phyloP scores from a whole-genome alignment of 2,888 invertebrate genomes.

The Phrixothrix hirtus region DNA sequence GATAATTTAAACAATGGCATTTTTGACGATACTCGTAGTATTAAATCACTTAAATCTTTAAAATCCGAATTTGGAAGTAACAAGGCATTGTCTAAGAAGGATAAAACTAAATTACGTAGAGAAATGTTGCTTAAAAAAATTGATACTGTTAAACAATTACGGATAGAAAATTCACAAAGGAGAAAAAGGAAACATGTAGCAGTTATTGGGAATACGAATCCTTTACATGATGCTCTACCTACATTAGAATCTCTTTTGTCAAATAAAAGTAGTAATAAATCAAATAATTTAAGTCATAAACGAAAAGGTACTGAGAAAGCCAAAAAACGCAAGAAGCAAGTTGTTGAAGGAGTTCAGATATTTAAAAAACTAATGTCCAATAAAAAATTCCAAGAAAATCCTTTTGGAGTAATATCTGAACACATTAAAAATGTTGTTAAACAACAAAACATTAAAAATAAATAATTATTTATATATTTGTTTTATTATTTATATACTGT shows the following conservation, averaged over 20 bases:
- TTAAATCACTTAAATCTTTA: slow-evolving; percentile 43
- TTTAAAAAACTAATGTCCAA: slow-evolving; percentile 44
- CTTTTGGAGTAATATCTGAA: slow-evolving; percentile 40
- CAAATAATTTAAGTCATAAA: slow-evolving; percentile 10
- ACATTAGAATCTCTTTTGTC: slow-evolving; percentile 43
- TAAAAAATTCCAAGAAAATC: slow-evolving; percentile 43
- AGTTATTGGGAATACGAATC: slow-evolving; percentile 46
- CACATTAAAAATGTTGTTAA: slow-evolving; percentile 42
- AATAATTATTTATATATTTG: background rate
- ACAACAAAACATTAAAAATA: background rate
- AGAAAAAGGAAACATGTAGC: slow-evolving; percentile 43
- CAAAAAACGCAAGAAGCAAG: slow-evolving; percentile 41
- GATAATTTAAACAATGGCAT: slow-evolving; percentile 33
- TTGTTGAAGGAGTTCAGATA: slow-evolving; percentile 40
- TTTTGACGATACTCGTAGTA: slow-evolving; percentile 41
- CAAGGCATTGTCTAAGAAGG: slow-evolving; percentile 43
- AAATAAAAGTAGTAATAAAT: slow-evolving; percentile 19
- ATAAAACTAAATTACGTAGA: slow-evolving; percentile 45
- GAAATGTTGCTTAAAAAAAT: slow-evolving; percentile 46
- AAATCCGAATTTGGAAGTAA: slow-evolving; percentile 39
- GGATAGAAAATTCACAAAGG: slow-evolving; percentile 41
- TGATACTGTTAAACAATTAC: slow-evolving; percentile 42
- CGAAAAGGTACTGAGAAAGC: slow-evolving; percentile 43
- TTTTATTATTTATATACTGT: background rate
- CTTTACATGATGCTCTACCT: slow-evolving; percentile 48